Conservation (phyloP, 1,140 invertebrate genomes). For the Drepana arcuata region DNA sequence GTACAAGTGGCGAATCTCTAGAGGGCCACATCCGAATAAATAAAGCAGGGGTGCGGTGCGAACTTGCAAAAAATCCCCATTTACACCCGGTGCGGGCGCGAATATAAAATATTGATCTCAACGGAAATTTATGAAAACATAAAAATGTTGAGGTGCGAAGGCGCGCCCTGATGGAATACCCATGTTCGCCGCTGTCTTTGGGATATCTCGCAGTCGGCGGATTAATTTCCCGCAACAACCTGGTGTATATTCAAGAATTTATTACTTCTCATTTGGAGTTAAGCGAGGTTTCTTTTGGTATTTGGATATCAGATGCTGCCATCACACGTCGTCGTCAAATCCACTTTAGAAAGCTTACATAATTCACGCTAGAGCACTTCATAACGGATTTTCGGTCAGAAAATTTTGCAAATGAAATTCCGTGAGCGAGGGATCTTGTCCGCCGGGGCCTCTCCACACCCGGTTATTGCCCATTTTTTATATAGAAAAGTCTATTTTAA, state of each 20-base stretch:
- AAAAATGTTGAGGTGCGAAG: slow-evolving; percentile 42
- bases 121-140: slow-evolving; percentile 56
- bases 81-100: slow-evolving; percentile 22
- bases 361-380: slow-evolving; percentile 15
- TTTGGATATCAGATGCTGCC: slow-evolving; percentile 6
- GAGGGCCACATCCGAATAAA: slow-evolving; percentile 35
- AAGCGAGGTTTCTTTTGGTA: too few species aligned
- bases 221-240: slow-evolving; percentile 14
- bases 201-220: slow-evolving; percentile 7
- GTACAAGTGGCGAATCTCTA: slow-evolving; percentile 36
- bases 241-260: too few species aligned
- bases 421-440: slow-evolving; percentile 15
- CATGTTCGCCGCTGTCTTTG: slow-evolving; percentile 22
- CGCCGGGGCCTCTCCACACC: slow-evolving; percentile 20
- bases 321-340: slow-evolving; percentile 14
- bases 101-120: slow-evolving; percentile 57
- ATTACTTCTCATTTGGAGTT: too few species aligned
- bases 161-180: slow-evolving; percentile 30
- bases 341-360: slow-evolving; percentile 19
- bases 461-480: slow-evolving; percentile 42
- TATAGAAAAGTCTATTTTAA: slow-evolving; percentile 40
- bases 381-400: slow-evolving; percentile 26
- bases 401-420: slow-evolving; percentile 41
- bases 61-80: slow-evolving; percentile 36
- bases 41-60: slow-evolving; percentile 23